Base-by-base conservation (phyloP, 2,888 invertebrate species). In the Stratiomys singularior region DNA sequence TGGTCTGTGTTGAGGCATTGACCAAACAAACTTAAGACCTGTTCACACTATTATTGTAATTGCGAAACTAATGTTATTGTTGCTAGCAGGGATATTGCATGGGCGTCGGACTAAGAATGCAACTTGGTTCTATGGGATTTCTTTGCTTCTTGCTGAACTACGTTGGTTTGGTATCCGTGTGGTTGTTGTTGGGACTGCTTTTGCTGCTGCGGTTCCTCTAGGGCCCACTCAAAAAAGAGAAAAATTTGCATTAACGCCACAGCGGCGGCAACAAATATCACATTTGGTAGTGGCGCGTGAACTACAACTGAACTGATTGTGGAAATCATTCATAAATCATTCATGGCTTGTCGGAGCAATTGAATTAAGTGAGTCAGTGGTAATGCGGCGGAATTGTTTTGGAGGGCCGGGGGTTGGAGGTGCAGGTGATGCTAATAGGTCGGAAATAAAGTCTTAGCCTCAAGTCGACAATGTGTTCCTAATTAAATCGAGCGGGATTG, bases 241-340 rank as follows among this genome's bases (percentile, higher is more conserved):
- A n/a, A 69, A 69, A 69, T 69, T 69, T 69, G 69, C 69, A 69
- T 69, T 69, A 69, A 69, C 69, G 69, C 69, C 69, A 69, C 69
- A 23, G 25, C 44, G 69, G 46, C 69, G 69, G 25, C 69, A 46
- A 69, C 66, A 69, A 69, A 69, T 69, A 47, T 30, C 69, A 47
- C 47, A 25, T 69, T 67, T 69, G 69, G 47, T 25, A 18, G 64
- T 27, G 13, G 64, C 15, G 28, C 30, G 30, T 25, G 18, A 64
- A 64, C 30, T n/a, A 52, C 7, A 9, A 52, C 52, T 52, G 52
- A 52, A 52, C 52, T 52, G 52, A 52, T 52, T 64, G 13, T 58
- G 58, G 23, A 44, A 74, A 74, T 23, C 44, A 60, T 74, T 60
- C 74, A 74, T 74, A 74, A 74, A 74, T 74, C 60, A 60, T 74